A percentile compares a stretch with the other conserved stretches of the same genome.
These are phyloP conservation scores for Egretta garzetta DNA, from an alignment of 2,113 vertebrate genomes.

Conservation along the genomic window DNA sequence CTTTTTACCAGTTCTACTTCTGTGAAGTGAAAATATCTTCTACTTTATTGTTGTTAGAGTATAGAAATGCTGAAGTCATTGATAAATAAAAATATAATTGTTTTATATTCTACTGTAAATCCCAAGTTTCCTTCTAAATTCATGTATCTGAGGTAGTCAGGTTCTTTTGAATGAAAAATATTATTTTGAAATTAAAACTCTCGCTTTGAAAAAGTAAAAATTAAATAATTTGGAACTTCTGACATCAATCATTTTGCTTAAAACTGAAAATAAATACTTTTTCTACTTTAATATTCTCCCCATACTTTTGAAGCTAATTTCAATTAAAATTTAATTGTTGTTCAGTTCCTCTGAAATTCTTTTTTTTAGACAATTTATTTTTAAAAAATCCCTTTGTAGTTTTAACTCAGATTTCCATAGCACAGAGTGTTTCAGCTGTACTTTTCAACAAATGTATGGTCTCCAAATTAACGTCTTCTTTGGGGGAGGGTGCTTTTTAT, in stretches of 20 bases:
- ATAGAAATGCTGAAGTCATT: background rate
- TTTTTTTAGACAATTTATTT: background rate
- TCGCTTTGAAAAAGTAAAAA: background rate
- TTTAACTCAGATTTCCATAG: background rate
- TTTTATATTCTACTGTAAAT: background rate
- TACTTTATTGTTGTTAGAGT: background rate
- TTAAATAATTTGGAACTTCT: background rate
- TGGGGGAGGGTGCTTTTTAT: too few species aligned
- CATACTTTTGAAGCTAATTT: background rate
- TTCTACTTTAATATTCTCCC: background rate
- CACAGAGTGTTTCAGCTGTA: background rate
- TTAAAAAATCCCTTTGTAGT: background rate
- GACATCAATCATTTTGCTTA: background rate
- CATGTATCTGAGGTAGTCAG: background rate
- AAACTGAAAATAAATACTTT: background rate
- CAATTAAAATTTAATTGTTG: background rate
- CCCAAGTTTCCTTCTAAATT: background rate
- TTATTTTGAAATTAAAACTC: background rate
- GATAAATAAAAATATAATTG: background rate
- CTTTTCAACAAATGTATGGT: background rate
- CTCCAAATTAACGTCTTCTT: background rate
- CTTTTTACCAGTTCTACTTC: background rate
- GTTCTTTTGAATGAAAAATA: background rate
- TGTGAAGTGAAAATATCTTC: background rate
- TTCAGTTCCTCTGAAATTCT: background rate